phyloP scores from a whole-genome alignment of 1,140 invertebrate species.

The Drosophila orena region DNA sequence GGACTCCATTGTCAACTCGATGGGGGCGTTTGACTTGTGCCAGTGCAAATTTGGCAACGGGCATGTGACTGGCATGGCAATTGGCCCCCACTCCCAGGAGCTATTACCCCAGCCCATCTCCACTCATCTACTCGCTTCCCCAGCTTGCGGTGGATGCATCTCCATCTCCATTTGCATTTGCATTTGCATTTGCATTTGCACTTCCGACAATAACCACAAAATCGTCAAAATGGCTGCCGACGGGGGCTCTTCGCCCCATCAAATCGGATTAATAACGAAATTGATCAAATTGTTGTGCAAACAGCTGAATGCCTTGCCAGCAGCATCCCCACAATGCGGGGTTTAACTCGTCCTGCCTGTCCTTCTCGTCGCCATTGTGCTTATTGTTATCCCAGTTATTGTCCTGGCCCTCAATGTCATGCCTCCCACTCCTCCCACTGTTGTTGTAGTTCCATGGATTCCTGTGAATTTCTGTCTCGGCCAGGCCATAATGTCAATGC shows the following conservation, averaged over 20 bases:
- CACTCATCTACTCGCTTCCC: not conserved
- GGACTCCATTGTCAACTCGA: slow-evolving; percentile 57
- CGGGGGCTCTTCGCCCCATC: slow-evolving; percentile 26
- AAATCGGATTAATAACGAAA: slow-evolving; percentile 60
- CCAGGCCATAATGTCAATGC: slow-evolving; percentile 17
- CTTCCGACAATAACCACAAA: slow-evolving; percentile 53
- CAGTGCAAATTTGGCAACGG: slow-evolving; percentile 64
- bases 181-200: slow-evolving; percentile 45
- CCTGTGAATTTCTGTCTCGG: slow-evolving; percentile 12
- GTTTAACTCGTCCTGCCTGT: slow-evolving; percentile 23
- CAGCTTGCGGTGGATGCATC: slow-evolving; percentile 5
- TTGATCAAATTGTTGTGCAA: slow-evolving; percentile 61
- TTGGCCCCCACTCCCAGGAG: not conserved
- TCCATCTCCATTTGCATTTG: slow-evolving; percentile 23
- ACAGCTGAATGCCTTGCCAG: slow-evolving; percentile 40
- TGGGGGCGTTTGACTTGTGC: slow-evolving; percentile 47
- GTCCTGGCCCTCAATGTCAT: slow-evolving; percentile 38
- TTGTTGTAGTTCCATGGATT: slow-evolving; percentile 19
- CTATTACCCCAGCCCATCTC: not conserved
- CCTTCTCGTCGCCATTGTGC: slow-evolving; percentile 30
- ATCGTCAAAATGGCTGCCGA: slow-evolving; percentile 44
- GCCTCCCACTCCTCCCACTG: not conserved
- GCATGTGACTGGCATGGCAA: slow-evolving; percentile 63
- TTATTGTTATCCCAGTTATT: slow-evolving; percentile 40
- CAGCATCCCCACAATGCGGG: slow-evolving; percentile 13